Percentiles rank a stretch among this genome's conserved stretches.
Evolutionary conservation across 2,888 invertebrate genomes (phyloP).

Genomic region (Nomada hirtipes): DNA sequence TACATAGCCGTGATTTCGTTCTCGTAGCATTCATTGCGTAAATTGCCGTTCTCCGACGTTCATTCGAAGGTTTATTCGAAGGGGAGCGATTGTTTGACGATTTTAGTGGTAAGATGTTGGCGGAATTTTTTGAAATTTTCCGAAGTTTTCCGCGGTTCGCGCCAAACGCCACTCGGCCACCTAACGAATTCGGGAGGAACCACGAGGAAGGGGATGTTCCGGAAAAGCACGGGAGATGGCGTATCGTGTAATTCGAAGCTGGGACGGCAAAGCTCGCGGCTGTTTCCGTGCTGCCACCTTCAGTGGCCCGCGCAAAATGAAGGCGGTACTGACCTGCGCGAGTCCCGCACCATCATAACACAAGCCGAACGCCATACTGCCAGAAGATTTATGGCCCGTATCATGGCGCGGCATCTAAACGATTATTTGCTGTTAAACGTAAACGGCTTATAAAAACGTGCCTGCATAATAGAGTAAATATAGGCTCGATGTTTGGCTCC

Average conservation of each 20-base stretch:
- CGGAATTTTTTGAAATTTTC: constrained; percentile 19
- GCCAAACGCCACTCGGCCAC: constrained; percentile 71
- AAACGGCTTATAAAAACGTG: constrained; percentile 80
- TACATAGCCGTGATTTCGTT: constrained; percentile 18
- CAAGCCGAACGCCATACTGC: constrained; percentile 69
- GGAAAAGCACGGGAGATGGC: constrained; percentile 79
- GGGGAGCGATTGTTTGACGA: not conserved
- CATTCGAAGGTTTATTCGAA: not conserved
- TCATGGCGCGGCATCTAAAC: constrained; percentile 83
- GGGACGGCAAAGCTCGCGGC: constrained; percentile 43
- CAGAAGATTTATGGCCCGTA: constrained; percentile 80
- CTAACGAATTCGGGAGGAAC: constrained; percentile 76
- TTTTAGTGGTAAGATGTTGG: not conserved
- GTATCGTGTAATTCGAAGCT: constrained; percentile 65
- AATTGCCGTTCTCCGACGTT: not conserved
- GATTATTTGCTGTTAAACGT: constrained; percentile 83
- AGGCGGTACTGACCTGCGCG: constrained; percentile 81
- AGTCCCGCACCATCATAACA: constrained; percentile 76
- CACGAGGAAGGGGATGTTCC: constrained; percentile 67
- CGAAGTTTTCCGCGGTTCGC: constrained; percentile 53
- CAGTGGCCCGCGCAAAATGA: constrained; percentile 51
- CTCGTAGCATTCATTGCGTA: constrained; percentile 21
- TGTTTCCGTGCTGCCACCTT: constrained; percentile 76
- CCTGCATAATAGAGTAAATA: constrained; percentile 84
- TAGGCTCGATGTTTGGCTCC: constrained; percentile 77